Percentiles rank a stretch among this genome's conserved stretches.
phyloP scores from a whole-genome alignment of 2,113 vertebrate species.

The Melierax canorus region DNA sequence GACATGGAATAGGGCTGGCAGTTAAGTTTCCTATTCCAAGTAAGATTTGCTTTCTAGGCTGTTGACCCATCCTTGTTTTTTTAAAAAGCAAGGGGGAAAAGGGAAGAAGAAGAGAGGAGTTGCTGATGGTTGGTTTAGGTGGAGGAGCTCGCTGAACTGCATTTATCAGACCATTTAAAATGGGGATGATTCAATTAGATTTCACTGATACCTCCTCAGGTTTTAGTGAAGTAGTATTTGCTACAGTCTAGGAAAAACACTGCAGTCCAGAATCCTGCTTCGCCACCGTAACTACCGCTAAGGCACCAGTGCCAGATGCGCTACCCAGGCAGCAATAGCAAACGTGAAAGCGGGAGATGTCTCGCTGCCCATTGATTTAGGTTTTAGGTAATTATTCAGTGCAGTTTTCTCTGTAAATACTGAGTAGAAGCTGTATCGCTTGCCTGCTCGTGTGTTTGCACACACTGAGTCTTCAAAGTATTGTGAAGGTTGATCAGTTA shows the following conservation, averaged over 20 bases:
- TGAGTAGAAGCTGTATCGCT: background rate
- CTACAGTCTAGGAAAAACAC: background rate
- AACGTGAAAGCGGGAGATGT: background rate
- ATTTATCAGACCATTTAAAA: background rate
- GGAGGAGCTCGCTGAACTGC: background rate
- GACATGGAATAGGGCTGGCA: background rate
- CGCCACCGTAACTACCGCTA: accelerated
- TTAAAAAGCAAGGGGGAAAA: background rate
- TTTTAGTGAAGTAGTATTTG: background rate
- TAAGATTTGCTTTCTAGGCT: background rate
- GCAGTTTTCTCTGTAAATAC: background rate
- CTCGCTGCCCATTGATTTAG: background rate
- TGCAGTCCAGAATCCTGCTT: background rate
- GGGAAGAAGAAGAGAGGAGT: background rate
- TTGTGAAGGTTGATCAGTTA: background rate
- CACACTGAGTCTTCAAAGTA: background rate
- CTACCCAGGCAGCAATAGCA: background rate
- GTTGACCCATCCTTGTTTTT: background rate
- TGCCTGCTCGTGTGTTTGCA: background rate
- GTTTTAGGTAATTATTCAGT: background rate
- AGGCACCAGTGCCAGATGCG: background rate
- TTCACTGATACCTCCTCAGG: background rate
- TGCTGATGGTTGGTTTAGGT: background rate
- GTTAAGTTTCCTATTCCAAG: slow-evolving; percentile 28
- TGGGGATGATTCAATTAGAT: background rate